These are phyloP conservation scores for Rhagium mordax DNA, from an alignment of 2,888 invertebrate species.

Conservation along the genomic window DNA sequence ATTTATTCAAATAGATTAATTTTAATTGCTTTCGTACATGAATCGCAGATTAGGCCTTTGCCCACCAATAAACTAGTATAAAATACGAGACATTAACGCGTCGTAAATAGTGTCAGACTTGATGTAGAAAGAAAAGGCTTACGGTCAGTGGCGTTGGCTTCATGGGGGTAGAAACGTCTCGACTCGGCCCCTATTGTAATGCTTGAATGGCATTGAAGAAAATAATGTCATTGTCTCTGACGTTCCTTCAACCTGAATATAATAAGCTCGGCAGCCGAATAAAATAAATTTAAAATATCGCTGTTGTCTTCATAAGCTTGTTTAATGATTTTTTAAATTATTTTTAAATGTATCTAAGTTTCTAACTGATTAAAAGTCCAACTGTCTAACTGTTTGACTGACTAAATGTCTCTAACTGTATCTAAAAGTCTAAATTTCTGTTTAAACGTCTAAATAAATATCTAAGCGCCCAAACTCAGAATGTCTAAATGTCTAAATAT, in stretches of 20 bases:
- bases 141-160: slow-evolving; percentile 3
- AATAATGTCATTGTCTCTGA: neutral
- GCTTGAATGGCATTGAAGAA: neutral
- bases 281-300: neutral
- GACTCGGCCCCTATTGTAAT: neutral
- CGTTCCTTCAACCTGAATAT: neutral
- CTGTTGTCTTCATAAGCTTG: neutral
- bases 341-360: too few species aligned
- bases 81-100: slow-evolving; percentile 52
- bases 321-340: too few species aligned
- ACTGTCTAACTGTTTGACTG: too few species aligned
- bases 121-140: slow-evolving; percentile 11
- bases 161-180: neutral
- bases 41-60: slow-evolving; percentile 28
- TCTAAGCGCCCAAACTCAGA: too few species aligned
- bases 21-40: slow-evolving; percentile 28
- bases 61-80: slow-evolving; percentile 46
- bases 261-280: neutral
- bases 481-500: too few species aligned
- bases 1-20: slow-evolving; percentile 20
- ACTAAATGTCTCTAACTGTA: too few species aligned
- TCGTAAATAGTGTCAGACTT: slow-evolving; percentile 45
- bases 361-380: too few species aligned
- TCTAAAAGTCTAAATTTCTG: too few species aligned
- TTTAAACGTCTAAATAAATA: too few species aligned